phyloP scores from a whole-genome alignment of 2,113 vertebrate species.

The Sylvietta virens region DNA sequence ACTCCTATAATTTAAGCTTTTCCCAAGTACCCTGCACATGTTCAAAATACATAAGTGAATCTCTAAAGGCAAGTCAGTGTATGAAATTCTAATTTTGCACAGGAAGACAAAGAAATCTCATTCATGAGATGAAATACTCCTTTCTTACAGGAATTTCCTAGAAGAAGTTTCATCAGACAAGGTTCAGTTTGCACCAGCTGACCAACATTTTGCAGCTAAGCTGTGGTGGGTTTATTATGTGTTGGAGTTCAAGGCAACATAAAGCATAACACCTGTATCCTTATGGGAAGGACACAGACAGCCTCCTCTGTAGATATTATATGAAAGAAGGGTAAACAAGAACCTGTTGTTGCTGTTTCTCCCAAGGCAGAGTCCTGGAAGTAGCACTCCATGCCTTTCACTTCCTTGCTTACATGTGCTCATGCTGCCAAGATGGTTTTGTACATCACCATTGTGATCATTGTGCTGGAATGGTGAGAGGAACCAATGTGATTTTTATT shows the following conservation, averaged over 20 bases:
- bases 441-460: background rate
- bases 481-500: too few relatives aligned
- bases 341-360: background rate
- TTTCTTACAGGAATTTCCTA: background rate
- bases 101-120: background rate
- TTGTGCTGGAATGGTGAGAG: background rate
- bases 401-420: background rate
- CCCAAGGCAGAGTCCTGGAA: background rate
- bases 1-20: background rate
- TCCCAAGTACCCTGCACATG: accelerated
- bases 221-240: background rate
- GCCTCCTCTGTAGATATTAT: background rate
- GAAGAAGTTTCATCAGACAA: background rate
- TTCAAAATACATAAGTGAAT: background rate
- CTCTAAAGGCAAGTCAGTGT: background rate
- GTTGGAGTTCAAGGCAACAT: background rate
- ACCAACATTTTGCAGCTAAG: background rate
- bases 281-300: background rate
- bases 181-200: background rate
- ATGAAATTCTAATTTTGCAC: background rate
- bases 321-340: background rate
- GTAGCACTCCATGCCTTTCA: background rate
- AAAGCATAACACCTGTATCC: background rate
- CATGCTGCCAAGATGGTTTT: background rate
- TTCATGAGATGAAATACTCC: background rate